Evolutionary conservation across 2,113 vertebrate species (phyloP).

Genomic region (Triplophysa rosa): DNA sequence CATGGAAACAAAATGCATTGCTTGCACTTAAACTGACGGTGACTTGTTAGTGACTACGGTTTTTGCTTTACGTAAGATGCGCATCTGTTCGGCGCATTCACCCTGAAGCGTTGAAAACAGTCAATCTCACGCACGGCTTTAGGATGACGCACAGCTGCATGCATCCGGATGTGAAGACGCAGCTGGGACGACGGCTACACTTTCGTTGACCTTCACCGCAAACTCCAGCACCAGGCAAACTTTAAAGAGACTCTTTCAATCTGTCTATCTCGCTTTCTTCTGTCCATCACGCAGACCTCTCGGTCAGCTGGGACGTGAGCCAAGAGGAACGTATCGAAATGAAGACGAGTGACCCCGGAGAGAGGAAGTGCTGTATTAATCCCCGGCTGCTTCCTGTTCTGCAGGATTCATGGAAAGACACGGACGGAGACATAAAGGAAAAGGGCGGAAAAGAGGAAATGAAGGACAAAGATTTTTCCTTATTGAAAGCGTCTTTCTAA

Average conservation of each 20-base stretch:
- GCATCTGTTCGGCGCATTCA: too few species aligned
- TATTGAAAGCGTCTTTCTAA: slow-evolving; percentile 40
- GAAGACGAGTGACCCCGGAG: slow-evolving; percentile 60
- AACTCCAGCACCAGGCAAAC: slow-evolving; percentile 26
- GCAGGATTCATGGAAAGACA: slow-evolving; percentile 53
- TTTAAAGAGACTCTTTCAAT: slow-evolving; percentile 13
- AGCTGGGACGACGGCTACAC: not conserved
- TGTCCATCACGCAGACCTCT: slow-evolving; percentile 46
- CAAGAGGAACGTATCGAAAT: slow-evolving; percentile 62
- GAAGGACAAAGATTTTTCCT: slow-evolving; percentile 56
- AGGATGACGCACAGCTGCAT: not conserved
- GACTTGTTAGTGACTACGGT: too few species aligned
- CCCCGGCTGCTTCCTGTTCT: slow-evolving; percentile 53
- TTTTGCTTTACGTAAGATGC: too few species aligned
- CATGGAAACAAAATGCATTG: not conserved
- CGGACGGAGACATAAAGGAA: slow-evolving; percentile 43
- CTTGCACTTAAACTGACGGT: not conserved
- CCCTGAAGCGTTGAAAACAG: not conserved
- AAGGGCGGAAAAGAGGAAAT: slow-evolving; percentile 40
- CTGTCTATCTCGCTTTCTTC: slow-evolving; percentile 3
- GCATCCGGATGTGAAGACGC: slow-evolving; percentile 11
- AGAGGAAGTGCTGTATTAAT: slow-evolving; percentile 67
- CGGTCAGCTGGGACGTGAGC: slow-evolving; percentile 61
- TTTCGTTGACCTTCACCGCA: not conserved
- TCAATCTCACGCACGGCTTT: too few species aligned